These are phyloP conservation scores for Chondrosia reniformis DNA, from an alignment of 37 sponge, comb jelly and placozoan species.

Conservation along the genomic window DNA sequence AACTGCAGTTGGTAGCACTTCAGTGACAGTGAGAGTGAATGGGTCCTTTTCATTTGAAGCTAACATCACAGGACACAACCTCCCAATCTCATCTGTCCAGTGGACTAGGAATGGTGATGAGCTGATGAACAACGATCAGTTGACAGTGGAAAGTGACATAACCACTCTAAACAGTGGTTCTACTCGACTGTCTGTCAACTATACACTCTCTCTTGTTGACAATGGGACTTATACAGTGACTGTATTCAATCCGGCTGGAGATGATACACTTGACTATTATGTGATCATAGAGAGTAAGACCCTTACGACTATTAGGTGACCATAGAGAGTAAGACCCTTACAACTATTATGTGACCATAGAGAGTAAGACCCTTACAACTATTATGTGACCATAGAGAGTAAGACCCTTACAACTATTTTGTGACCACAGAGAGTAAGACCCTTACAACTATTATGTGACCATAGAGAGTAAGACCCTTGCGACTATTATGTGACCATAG, in stretches of 20 bases:
- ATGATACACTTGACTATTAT: background rate
- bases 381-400: too few relatives aligned
- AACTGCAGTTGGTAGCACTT: background rate
- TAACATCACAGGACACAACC: constrained; percentile 26
- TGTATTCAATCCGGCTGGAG: constrained; percentile 19
- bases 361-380: too few relatives aligned
- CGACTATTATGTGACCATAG: background rate
- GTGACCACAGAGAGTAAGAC: background rate
- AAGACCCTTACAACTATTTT: background rate
- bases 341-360: too few relatives aligned
- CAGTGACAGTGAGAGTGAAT: constrained; percentile 12
- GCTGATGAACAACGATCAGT: background rate
- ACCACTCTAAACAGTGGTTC: background rate
- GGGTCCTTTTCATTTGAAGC: background rate
- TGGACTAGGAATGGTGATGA: constrained; percentile 5
- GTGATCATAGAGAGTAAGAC: constrained; percentile 9
- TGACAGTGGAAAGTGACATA: constrained; percentile 5
- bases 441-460: background rate
- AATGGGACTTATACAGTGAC: constrained; percentile 24
- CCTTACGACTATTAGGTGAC: background rate
- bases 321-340: background rate
- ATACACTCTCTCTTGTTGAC: background rate
- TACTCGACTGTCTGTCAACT: background rate
- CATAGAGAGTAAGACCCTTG: constrained; percentile 11
- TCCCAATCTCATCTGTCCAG: constrained; percentile 1